A percentile compares a stretch with the other conserved stretches of the same genome.
phyloP scores from a whole-genome alignment of 1,140 invertebrate genomes.

The Zaprionus kolodkinae region DNA sequence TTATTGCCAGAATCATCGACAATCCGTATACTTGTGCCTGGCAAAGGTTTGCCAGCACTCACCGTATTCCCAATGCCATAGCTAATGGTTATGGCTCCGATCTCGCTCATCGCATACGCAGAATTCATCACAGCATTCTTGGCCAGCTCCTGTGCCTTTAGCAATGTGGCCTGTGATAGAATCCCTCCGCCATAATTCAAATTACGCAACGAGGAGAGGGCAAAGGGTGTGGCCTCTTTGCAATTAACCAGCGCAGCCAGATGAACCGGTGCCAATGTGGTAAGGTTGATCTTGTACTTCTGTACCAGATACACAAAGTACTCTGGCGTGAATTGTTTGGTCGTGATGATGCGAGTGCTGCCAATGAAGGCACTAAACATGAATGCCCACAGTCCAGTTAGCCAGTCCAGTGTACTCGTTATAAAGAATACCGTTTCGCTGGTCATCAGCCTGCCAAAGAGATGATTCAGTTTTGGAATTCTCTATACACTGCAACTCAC shows the following conservation, averaged over 20 bases:
- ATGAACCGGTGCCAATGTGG: slow-evolving; percentile 29
- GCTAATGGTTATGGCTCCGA: slow-evolving; percentile 27
- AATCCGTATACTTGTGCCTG: slow-evolving; percentile 63
- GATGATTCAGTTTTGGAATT: not conserved
- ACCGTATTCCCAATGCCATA: slow-evolving; percentile 20
- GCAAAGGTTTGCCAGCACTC: slow-evolving; percentile 25
- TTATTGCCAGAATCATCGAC: slow-evolving; percentile 42
- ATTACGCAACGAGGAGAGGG: slow-evolving; percentile 16
- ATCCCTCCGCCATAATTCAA: slow-evolving; percentile 27
- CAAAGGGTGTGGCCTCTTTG: slow-evolving; percentile 20
- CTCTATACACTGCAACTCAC: slow-evolving; percentile 17
- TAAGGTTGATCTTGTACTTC: slow-evolving; percentile 47
- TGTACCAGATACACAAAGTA: slow-evolving; percentile 42
- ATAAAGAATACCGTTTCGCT: slow-evolving; percentile 32
- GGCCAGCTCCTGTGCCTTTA: slow-evolving; percentile 12
- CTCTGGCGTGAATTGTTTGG: slow-evolving; percentile 35
- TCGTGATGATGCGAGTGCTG: slow-evolving; percentile 40
- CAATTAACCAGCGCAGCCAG: slow-evolving; percentile 33
- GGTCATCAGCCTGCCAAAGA: slow-evolving; percentile 17
- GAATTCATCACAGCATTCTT: slow-evolving; percentile 22
- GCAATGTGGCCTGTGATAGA: slow-evolving; percentile 1
- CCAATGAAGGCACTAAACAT: slow-evolving; percentile 24
- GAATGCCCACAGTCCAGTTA: slow-evolving; percentile 40
- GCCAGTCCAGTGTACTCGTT: slow-evolving; percentile 45
- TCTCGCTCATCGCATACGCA: slow-evolving; percentile 28